Evolutionary conservation across 2,888 invertebrate genomes (phyloP), one percentile per base, ranked within the genome.

Genomic region (Lordiphosa fenestrarum): DNA sequence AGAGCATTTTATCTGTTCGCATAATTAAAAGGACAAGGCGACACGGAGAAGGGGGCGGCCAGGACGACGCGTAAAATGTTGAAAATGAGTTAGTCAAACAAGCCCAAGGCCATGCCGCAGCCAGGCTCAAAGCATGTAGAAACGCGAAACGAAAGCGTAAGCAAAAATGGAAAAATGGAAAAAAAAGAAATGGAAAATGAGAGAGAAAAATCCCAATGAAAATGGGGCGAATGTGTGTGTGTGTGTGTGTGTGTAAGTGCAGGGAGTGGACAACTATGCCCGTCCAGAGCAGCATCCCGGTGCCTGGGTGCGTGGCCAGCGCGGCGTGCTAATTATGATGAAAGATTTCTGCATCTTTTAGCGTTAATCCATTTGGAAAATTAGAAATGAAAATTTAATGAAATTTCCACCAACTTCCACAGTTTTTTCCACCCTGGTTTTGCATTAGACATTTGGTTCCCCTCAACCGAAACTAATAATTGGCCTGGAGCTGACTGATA

Each of bases 331-430:
- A 87, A 87, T 85, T 85, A 87, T 86, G 86, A 86, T 85, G 74
- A 85, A 85, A 80, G 86, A 86, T 87, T 86, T 85, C 77, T 73
- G 83, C 85, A 80, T 83, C 85, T 86, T 80, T 85, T 82, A 77
- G 86, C 69, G 80, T 85, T 85, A 86, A 87, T 87, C 87, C 85
- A 85, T 86, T 85, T 87, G 85, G 87, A 85, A 85, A 85, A 85
- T 85, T 85, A 80, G 86, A 87, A 87, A 86, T 86, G 73, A 82
- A 86, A 85, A 74, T 86, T 80, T 86, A 86, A 87, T 87, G 86
- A 73, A 86, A 84, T 75, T 73, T 59, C 69, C 69, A 66, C 52
- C 56, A 69, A 71, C 82, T 76, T 80, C 61, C 19, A 53, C 54
- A 62, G 49, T 66, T 58, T 56, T 19, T 41, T 48, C 40, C 19